Conservation (phyloP, 64 coral and sea anemone species). For the Hydrozoanthus tunicans region DNA sequence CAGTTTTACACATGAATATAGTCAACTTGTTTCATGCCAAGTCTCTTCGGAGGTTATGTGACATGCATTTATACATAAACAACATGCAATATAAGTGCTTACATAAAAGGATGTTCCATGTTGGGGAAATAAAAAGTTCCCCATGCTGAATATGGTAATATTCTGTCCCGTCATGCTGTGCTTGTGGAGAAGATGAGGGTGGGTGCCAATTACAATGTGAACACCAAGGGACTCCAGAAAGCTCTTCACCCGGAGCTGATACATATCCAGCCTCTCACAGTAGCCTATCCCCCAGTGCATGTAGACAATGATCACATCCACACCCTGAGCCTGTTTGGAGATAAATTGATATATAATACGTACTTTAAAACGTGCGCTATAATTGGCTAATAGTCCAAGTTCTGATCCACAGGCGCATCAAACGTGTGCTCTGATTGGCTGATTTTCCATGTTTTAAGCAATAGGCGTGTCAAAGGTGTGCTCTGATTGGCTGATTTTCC, state of each 20-base stretch:
- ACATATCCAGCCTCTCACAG: neutral
- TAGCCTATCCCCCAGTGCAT: slow-evolving; percentile 49
- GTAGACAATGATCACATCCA: slow-evolving; percentile 33
- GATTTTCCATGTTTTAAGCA: too few species aligned
- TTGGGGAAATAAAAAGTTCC: slow-evolving; percentile 29
- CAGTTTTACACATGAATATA: too few species aligned
- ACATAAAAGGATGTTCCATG: slow-evolving; percentile 9
- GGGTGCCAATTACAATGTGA: slow-evolving; percentile 16
- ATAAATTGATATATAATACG: too few species aligned
- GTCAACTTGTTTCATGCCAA: too few species aligned
- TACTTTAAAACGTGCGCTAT: too few species aligned
- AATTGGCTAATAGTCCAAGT: too few species aligned
- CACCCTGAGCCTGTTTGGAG: neutral
- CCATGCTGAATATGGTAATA: slow-evolving; percentile 1
- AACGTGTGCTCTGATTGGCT: too few species aligned
- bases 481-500: too few species aligned
- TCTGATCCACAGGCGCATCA: too few species aligned
- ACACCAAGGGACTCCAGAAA: slow-evolving; percentile 14
- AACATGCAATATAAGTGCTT: neutral
- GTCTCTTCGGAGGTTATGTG: neutral
- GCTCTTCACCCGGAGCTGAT: slow-evolving; percentile 1
- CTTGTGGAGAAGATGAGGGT: neutral
- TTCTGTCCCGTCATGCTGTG: slow-evolving; percentile 9
- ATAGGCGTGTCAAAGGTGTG: too few species aligned
- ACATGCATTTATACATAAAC: neutral